Conservation (phyloP, 2,113 vertebrate genomes). For the Tragelaphus strepsiceros region DNA sequence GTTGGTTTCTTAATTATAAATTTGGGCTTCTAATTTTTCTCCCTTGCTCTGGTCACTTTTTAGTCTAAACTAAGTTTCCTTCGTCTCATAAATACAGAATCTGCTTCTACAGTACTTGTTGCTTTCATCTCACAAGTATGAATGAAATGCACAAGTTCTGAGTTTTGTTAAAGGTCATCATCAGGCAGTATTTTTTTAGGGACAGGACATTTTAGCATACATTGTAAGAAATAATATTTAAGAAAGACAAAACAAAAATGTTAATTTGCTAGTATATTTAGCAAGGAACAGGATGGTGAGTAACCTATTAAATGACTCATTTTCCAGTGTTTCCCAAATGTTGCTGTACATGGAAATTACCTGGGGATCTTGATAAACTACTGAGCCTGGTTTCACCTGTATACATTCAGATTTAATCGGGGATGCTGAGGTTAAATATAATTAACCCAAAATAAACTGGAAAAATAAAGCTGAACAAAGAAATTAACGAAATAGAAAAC, state of each 20-base stretch:
- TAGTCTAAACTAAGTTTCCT: background rate
- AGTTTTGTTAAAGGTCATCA: background rate
- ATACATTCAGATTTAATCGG: background rate
- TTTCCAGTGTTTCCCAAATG: background rate
- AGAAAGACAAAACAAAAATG: background rate
- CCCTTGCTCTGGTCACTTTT: background rate
- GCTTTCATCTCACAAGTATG: background rate
- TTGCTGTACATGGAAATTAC: background rate
- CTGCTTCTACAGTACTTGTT: background rate
- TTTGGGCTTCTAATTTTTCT: background rate
- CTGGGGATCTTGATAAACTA: background rate
- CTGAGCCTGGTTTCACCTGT: background rate
- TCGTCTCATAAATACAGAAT: background rate
- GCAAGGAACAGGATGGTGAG: background rate
- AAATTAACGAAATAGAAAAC: background rate
- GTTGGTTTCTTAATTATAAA: background rate
- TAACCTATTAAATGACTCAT: background rate
- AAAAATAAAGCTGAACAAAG: background rate
- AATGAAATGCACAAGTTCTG: background rate
- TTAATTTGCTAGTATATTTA: background rate
- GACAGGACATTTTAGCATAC: background rate
- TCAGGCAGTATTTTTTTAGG: background rate
- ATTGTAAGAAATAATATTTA: background rate
- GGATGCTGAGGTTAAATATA: background rate
- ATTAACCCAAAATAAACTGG: background rate